Evolutionary conservation across 1,140 invertebrate genomes (phyloP).

Genomic region (Drosophila parabipectinata): DNA sequence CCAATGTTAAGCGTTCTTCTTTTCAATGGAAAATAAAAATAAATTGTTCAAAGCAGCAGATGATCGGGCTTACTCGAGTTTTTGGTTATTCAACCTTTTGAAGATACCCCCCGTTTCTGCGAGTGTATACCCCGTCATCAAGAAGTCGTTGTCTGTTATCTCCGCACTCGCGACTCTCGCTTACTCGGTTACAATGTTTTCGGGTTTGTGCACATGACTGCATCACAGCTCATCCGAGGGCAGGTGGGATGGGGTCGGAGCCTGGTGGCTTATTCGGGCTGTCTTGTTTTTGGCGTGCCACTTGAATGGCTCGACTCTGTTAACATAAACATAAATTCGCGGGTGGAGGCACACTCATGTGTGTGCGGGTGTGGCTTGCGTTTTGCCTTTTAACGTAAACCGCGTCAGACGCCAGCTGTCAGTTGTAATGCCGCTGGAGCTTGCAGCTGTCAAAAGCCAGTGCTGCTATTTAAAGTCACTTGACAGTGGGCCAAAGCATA

Average conservation of each 20-base stretch:
- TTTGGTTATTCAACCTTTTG: no score
- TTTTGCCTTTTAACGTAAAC: conserved; percentile 68
- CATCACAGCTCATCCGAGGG: conserved; percentile 47
- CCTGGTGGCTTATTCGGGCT: conserved; percentile 8
- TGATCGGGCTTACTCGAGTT: no score
- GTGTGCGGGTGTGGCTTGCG: conserved; percentile 17
- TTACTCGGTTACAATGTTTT: conserved; percentile 63
- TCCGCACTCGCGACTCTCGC: conserved; percentile 47
- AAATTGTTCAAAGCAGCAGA: not conserved
- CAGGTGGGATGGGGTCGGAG: conserved; percentile 6
- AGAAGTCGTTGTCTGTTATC: conserved; percentile 50
- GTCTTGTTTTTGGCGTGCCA: conserved; percentile 78
- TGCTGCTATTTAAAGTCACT: conserved; percentile 73
- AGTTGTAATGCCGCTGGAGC: conserved; percentile 68
- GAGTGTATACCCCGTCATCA: conserved; percentile 17
- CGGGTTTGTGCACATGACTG: conserved; percentile 74
- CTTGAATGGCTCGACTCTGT: conserved; percentile 79
- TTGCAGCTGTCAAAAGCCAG: conserved; percentile 75
- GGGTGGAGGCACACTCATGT: conserved; percentile 19
- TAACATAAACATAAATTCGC: conserved; percentile 81
- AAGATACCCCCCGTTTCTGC: not conserved
- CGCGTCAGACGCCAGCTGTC: conserved; percentile 77
- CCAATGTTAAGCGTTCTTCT: not conserved
- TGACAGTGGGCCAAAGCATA: conserved; percentile 48
- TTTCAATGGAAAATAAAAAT: not conserved